Evolutionary conservation across 1,140 invertebrate genomes (phyloP).

Genomic region (Drosophila seguyi): DNA sequence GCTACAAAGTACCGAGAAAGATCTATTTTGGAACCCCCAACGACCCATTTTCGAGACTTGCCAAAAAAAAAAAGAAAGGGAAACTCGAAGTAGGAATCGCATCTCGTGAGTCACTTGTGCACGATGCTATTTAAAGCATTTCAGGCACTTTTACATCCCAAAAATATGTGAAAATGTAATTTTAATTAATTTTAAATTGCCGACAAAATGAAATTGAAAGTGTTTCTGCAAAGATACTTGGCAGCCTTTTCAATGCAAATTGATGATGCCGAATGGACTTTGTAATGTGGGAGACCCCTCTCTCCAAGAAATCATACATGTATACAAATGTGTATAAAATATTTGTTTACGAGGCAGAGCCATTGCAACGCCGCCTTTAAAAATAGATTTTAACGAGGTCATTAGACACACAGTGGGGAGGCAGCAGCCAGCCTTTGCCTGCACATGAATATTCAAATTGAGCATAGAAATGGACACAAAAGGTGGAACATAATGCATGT

Average conservation of each 20-base stretch:
- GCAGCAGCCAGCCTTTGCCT: slow-evolving; percentile 8
- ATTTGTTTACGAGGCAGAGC: slow-evolving; percentile 15
- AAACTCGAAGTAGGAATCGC: slow-evolving; percentile 28
- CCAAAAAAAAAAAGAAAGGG: slow-evolving; percentile 44
- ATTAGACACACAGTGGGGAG: slow-evolving; percentile 66
- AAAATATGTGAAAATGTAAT: slow-evolving; percentile 61
- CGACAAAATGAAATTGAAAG: slow-evolving; percentile 54
- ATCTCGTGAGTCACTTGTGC: slow-evolving; percentile 68
- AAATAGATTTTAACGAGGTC: slow-evolving; percentile 80
- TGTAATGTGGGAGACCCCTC: slow-evolving; percentile 67
- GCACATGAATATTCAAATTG: slow-evolving; percentile 40
- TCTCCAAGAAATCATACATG: slow-evolving; percentile 39
- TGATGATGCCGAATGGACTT: slow-evolving; percentile 44
- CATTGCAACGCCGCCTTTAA: slow-evolving; percentile 58
- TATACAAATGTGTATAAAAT: slow-evolving; percentile 14
- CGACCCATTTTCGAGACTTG: slow-evolving; percentile 70
- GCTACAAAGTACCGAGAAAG: slow-evolving; percentile 27
- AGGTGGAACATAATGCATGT: slow-evolving; percentile 29
- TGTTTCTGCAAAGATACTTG: slow-evolving; percentile 33
- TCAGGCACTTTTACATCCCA: slow-evolving; percentile 32
- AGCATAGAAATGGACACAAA: slow-evolving; percentile 38
- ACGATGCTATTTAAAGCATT: slow-evolving; percentile 52
- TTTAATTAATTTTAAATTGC: slow-evolving; percentile 65
- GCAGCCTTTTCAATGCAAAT: slow-evolving; percentile 35
- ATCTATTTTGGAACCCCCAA: slow-evolving; percentile 52